These are phyloP conservation scores for Pseudomyrmex dendroicus DNA, from an alignment of 1,140 invertebrate species.

Conservation along the genomic window DNA sequence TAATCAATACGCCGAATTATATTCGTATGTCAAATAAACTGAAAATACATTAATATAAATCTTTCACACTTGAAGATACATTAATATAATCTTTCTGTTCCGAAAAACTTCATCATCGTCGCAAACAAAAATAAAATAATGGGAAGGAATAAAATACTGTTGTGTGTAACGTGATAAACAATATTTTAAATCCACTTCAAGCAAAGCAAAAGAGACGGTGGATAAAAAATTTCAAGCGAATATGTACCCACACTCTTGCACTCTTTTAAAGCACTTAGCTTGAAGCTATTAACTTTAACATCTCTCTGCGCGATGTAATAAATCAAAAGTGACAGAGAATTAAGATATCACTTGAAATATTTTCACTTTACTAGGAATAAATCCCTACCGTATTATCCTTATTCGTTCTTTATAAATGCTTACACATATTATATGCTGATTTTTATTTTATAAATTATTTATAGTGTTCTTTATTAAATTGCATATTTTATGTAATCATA, in stretches of 20 bases:
- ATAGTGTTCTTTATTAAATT: not conserved
- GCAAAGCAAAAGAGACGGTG: not conserved
- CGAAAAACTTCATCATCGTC: not conserved
- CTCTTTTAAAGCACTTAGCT: slow-evolving; percentile 3
- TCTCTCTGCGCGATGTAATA: not conserved
- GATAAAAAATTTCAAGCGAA: not conserved
- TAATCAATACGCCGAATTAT: not conserved
- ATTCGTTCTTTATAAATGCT: slow-evolving; percentile 1
- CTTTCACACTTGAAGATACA: slow-evolving; percentile 1
- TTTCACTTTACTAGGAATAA: not conserved
- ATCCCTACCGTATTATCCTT: not conserved
- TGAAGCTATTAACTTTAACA: not conserved
- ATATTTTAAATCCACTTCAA: not conserved
- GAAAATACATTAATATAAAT: not conserved
- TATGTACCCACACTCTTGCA: not conserved
- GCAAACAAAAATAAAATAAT: not conserved
- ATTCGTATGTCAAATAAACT: not conserved
- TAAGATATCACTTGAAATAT: not conserved
- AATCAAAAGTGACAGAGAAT: not conserved
- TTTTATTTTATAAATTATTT: not conserved
- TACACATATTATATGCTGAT: not conserved
- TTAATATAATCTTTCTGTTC: not conserved
- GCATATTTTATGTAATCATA: not conserved
- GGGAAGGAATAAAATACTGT: too few species aligned
- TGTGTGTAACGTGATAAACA: not conserved